These are phyloP conservation scores for Pandemis heparana DNA, from an alignment of 2,888 invertebrate genomes.

Conservation along the genomic window DNA sequence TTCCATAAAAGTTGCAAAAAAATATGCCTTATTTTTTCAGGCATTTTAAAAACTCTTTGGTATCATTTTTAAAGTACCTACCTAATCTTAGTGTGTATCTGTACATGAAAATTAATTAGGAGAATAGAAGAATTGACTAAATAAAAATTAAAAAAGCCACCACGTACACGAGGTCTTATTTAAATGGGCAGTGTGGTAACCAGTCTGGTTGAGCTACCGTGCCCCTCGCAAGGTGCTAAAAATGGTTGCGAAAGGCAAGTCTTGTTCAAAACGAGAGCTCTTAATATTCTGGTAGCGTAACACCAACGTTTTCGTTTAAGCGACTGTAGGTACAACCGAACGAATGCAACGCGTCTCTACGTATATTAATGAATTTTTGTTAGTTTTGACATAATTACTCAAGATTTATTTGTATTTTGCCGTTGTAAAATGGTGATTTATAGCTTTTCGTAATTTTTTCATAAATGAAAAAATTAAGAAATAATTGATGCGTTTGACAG, in stretches of 20 bases:
- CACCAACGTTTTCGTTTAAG: not conserved
- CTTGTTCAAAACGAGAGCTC: conserved; percentile 17
- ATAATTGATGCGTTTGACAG: no score
- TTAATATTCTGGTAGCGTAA: conserved; percentile 26
- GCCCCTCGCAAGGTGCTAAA: conserved; percentile 8
- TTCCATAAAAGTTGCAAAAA: no score
- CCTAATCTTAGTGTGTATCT: no score
- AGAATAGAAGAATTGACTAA: no score
- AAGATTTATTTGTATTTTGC: not conserved
- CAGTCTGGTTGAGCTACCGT: conserved; percentile 9
- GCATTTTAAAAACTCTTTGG: no score
- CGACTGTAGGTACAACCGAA: not conserved
- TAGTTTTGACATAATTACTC: conserved; percentile 4
- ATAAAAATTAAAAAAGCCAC: no score
- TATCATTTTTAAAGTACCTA: no score
- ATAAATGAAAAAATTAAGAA: no score
- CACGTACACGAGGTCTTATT: not conserved
- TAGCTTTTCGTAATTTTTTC: not conserved
- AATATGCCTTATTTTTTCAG: no score
- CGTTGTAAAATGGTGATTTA: no score
- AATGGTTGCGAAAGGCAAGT: conserved; percentile 22
- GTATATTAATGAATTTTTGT: not conserved
- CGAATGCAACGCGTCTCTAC: not conserved
- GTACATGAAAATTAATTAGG: no score
- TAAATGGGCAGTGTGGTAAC: not conserved